Base-by-base conservation (phyloP, 2,113 vertebrate species). In the Osmerus eperlanus region DNA sequence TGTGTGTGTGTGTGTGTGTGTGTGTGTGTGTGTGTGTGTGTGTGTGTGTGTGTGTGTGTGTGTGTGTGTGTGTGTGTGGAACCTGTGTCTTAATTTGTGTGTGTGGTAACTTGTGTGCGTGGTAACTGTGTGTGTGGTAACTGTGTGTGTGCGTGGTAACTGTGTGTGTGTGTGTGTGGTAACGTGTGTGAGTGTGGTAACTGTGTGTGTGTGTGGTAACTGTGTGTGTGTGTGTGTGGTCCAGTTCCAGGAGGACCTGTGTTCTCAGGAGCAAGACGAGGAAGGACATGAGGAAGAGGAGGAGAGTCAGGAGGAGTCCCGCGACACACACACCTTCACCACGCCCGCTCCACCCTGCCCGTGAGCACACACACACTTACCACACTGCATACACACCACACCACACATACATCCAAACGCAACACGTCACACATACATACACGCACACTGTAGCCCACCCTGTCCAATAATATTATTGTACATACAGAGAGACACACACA, bases 231-330 rank as follows among this genome's bases (percentile, higher is more conserved):
- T 6, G 16, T 52, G 3, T 15, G 15, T 18, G 25, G 25, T 18
- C 58, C 79, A 98, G 97, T 92, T 99, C 77, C 96, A 98, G 85
- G 97, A 97, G 0, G 97, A 98, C 74, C 90, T 96, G 81, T 91
- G 89, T 0, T 94, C 94, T 79, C 94, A 93, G 79, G 97, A 94
- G 64, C 78, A 91, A 83, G 95, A 96, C 7, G 95, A 97, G 3
- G 95, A 96, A 9, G 92, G 92, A 8, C 86, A 84, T 0, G 94
- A 93, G 2, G 94, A 97, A 36, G 95, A 97, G 52, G 95, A 96
- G 66, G 94, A 95, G 21, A 85, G 84, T 1, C 80, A 90, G 3
- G 89, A 89, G 0, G 94, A 95, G 61, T 70, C 84, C 4, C 25
- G 5, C 0, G 15, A 90, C 18, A 51, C 64, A 79, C 90, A 4